Evolutionary conservation across 1,140 invertebrate species (phyloP), one percentile per base, ranked within the genome.

Genomic region (Drosophila gunungcola): DNA sequence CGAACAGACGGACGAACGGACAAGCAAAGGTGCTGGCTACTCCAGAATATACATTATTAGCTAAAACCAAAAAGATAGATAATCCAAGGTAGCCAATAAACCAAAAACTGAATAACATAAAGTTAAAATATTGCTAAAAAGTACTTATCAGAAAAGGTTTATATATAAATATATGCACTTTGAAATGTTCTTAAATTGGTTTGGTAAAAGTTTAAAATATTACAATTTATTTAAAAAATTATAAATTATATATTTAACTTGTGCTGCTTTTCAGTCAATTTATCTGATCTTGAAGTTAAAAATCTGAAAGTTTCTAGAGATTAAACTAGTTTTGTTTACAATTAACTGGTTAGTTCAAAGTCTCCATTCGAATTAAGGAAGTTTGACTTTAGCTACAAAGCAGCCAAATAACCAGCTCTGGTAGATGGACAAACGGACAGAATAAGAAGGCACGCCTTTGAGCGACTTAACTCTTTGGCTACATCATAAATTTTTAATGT

Each of bases 401-500:
- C 2, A 38, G 61, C 61, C 32, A 43, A 65, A 0, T 5, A 0
- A 7, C 3, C 61, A 53, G 3, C 46, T 32, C 39, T 6, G 38
- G 5, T 11, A 12, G 13, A 74, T 13, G 39, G 58, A 70, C 49
- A 29, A 48, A 54, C 12, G 62, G 68, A 83, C 62, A 60, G 55
- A 75, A 64, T 36, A 53, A 48, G 51, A 54, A 64, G 73, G 52
- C 54, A 60, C 62, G 65, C 63, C 68, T 80, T 77, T 72, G 81
- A 85, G 68, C 84, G 73, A 88, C 75, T 84, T 80, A 89, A 80
- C 73, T 89, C 85, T 89, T 88, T 80, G 84, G 84, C 84, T 83
- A 77, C 76, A 89, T 88, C 86, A 88, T 88, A 88, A 89, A 88
- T 88, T 80, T 84, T 89, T 78, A 84, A 84, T 88, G 83, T 69